These are phyloP conservation scores for Drepanosiphum platanoidis DNA, from an alignment of 2,888 invertebrate genomes.

Conservation along the genomic window DNA sequence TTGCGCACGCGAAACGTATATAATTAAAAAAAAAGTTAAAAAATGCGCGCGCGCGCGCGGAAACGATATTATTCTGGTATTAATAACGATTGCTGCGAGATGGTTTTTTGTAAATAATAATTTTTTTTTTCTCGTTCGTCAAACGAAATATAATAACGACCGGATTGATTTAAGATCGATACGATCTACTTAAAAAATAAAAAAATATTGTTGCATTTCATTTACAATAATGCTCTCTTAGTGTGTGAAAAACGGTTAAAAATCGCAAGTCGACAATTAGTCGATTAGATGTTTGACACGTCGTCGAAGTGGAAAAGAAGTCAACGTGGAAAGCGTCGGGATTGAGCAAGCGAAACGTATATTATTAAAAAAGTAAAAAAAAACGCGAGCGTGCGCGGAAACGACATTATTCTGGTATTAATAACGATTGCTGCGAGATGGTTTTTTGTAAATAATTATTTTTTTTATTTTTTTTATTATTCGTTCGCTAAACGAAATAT, in stretches of 20 bases:
- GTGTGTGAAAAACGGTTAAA: too few species aligned
- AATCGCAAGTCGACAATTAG: too few species aligned
- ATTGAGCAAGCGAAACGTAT: background rate
- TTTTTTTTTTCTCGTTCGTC: background rate
- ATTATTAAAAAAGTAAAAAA: background rate
- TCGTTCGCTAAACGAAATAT: background rate
- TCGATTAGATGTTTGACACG: too few species aligned
- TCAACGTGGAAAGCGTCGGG: too few species aligned
- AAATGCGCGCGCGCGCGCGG: too few species aligned
- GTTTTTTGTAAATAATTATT: background rate
- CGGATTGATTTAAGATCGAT: too few species aligned
- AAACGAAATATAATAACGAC: background rate
- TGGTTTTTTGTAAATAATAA: background rate
- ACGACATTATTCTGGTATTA: background rate
- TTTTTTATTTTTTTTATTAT: background rate
- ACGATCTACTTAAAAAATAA: too few species aligned
- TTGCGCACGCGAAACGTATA: too few species aligned
- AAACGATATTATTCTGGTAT: background rate
- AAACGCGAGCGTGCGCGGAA: background rate
- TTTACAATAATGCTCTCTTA: too few species aligned
- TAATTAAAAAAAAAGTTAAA: too few species aligned
- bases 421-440: background rate
- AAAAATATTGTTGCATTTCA: too few species aligned
- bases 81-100: background rate
- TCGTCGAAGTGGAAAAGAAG: too few species aligned